Percentiles rank a stretch among this genome's conserved stretches.
Evolutionary conservation across 2,797 vertebrate species (phyloP).

Genomic region (Aldrovandia affinis): DNA sequence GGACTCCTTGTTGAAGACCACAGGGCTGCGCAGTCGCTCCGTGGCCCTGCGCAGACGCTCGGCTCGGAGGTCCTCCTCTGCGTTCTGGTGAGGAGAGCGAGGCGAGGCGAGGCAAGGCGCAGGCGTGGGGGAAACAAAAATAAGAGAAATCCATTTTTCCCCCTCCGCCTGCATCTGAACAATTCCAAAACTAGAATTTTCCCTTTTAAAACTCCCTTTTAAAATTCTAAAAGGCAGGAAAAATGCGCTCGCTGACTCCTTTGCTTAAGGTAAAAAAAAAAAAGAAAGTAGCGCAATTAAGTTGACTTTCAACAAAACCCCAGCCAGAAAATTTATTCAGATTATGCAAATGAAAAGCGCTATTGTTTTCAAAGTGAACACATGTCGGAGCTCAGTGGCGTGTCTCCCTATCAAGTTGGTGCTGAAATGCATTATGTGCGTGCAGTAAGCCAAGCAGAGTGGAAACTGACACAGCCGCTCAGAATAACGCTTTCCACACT

Average conservation of each 20-base stretch:
- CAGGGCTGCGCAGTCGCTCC: slow-evolving; percentile 88
- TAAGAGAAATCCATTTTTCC: neutral
- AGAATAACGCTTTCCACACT: slow-evolving; percentile 62
- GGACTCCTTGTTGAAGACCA: slow-evolving; percentile 94
- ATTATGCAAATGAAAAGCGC: slow-evolving; percentile 79
- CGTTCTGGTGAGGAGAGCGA: slow-evolving; percentile 72
- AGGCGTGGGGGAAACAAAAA: neutral
- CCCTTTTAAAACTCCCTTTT: too few species aligned
- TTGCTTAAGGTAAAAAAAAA: slow-evolving; percentile 58
- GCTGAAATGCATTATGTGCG: slow-evolving; percentile 33
- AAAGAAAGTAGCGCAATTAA: slow-evolving; percentile 81
- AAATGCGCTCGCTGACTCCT: slow-evolving; percentile 19
- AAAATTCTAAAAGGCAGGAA: too few species aligned
- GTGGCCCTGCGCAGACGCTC: slow-evolving; percentile 87
- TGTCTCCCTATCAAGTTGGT: slow-evolving; percentile 34
- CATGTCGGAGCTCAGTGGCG: slow-evolving; percentile 69
- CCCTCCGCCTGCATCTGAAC: neutral
- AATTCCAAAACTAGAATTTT: neutral
- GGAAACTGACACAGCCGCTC: slow-evolving; percentile 70
- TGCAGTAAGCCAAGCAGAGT: slow-evolving; percentile 67
- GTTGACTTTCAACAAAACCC: slow-evolving; percentile 79
- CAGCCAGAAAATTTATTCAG: slow-evolving; percentile 83
- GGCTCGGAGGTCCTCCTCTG: slow-evolving; percentile 84
- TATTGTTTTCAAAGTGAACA: slow-evolving; percentile 78
- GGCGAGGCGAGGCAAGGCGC: too few species aligned